Conservation (phyloP, 2,888 invertebrate genomes). For the Priocnemis perturbator region DNA sequence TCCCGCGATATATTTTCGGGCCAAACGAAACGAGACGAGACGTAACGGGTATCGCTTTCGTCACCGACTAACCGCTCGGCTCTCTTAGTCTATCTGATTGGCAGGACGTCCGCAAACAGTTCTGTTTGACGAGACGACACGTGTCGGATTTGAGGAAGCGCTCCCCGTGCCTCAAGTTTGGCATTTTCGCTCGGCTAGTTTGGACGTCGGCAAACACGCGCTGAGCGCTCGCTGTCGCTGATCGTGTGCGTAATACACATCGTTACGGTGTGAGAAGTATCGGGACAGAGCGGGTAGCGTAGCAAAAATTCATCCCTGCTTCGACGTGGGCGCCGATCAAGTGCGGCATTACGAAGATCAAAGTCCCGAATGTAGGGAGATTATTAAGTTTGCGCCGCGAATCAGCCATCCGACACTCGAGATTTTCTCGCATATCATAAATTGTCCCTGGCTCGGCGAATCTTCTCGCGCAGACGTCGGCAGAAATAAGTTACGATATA, state of each 20-base stretch:
- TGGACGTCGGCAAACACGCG: not conserved
- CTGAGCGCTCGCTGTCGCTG: not conserved
- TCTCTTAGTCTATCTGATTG: not conserved
- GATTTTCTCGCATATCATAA: too few relatives aligned
- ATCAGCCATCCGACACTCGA: too few relatives aligned
- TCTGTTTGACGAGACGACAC: not conserved
- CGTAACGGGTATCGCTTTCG: not conserved
- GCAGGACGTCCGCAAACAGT: not conserved
- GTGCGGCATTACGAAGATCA: too few relatives aligned
- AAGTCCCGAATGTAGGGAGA: too few relatives aligned
- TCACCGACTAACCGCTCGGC: not conserved
- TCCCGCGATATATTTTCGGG: constrained; percentile 14
- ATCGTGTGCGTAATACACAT: not conserved
- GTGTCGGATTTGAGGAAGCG: not conserved
- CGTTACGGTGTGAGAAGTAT: too few relatives aligned
- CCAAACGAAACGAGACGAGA: not conserved
- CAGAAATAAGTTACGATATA: too few relatives aligned
- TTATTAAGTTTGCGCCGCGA: too few relatives aligned
- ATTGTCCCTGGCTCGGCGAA: too few relatives aligned
- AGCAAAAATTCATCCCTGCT: too few relatives aligned
- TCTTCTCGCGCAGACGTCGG: too few relatives aligned
- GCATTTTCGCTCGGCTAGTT: not conserved
- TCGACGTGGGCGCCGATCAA: too few relatives aligned
- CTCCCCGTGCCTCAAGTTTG: not conserved
- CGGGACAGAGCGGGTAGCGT: too few relatives aligned